Evolutionary conservation across 2,113 vertebrate genomes (phyloP), one percentile per base, ranked within the genome.

Genomic region (Malurus melanocephalus): DNA sequence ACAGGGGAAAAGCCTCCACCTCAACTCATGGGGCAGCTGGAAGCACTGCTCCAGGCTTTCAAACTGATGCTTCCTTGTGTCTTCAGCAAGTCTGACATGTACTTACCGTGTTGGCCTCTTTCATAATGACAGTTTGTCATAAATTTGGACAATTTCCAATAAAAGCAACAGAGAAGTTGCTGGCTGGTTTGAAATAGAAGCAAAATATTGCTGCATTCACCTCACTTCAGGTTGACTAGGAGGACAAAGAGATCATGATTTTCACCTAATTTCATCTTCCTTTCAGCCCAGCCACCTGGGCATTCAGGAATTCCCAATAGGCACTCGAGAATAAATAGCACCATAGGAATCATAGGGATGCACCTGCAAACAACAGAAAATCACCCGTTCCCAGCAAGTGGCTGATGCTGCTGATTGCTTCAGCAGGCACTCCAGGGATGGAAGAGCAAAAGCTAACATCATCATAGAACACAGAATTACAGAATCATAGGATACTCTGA

Each of bases 11-110:
- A 59, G 4, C 24, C 28, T 66, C n/a, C 28, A 32, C 32, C 40
- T 16, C 21, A 87, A 10, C 40, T 27, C 1, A 0, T 28, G 21
- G 18, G 23, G 4, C n/a, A 84, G 35, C 21, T 28, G 33, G 40
- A 67, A 51, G 9, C 35, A 42, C 17, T 65, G 26, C 21, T 33
- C 20, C 28, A 74, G 45, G 20, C 35, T 16, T 46, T 18, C 16
- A 62, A 32, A 53, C 11, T 13, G 62, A 56, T 7, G 7, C 20
- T 52, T 48, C 1, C 1, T 32, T 11, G 1, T 7, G 4, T n/a
- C 6, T 24, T 17, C 14, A n/a, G 13, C 6, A 69, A 38, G 11
- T 33, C 45, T 80, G n/a, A 57, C 11, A 32, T 3, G 18, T 42
- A 21, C 51, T 24, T 51, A 16, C 6, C 5, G 43, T 16, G 21